Conservation (phyloP, 2,888 invertebrate genomes). For the Prostheceraeus crozeri region DNA sequence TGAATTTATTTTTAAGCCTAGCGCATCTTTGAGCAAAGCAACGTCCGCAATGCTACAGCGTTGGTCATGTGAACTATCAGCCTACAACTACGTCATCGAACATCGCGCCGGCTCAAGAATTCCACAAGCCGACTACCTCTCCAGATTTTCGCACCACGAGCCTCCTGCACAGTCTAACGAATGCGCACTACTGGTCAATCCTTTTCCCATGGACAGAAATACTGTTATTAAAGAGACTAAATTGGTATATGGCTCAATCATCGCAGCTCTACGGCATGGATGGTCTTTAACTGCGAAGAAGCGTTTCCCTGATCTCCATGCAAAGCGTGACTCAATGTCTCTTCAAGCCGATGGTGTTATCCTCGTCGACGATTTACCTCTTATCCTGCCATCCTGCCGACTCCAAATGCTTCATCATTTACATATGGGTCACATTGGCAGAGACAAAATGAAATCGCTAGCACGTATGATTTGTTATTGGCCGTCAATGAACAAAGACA, state of each 20-base stretch:
- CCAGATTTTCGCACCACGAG: neutral
- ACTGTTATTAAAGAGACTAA: constrained; percentile 3
- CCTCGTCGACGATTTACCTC: neutral
- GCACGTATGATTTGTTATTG: constrained; percentile 7
- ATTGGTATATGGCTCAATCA: constrained; percentile 2
- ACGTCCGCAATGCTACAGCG: constrained; percentile 13
- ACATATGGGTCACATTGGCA: constrained; percentile 8
- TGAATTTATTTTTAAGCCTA: constrained; percentile 2
- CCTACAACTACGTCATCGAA: neutral
- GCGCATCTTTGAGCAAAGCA: constrained; percentile 1
- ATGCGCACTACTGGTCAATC: neutral
- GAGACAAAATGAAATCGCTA: constrained; percentile 17
- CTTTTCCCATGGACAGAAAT: constrained; percentile 8
- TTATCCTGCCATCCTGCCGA: neutral
- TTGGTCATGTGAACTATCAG: constrained; percentile 5
- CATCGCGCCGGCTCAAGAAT: neutral
- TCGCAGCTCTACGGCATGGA: neutral
- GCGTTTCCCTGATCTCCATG: neutral
- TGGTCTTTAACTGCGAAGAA: constrained; percentile 2
- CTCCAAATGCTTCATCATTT: neutral
- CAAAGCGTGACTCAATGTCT: neutral
- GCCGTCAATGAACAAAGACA: neutral
- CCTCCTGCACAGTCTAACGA: neutral
- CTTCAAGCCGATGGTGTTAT: neutral
- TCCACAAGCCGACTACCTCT: constrained; percentile 12